Evolutionary conservation across 2,797 vertebrate species (phyloP).

Genomic region (Meriones psammophilus): DNA sequence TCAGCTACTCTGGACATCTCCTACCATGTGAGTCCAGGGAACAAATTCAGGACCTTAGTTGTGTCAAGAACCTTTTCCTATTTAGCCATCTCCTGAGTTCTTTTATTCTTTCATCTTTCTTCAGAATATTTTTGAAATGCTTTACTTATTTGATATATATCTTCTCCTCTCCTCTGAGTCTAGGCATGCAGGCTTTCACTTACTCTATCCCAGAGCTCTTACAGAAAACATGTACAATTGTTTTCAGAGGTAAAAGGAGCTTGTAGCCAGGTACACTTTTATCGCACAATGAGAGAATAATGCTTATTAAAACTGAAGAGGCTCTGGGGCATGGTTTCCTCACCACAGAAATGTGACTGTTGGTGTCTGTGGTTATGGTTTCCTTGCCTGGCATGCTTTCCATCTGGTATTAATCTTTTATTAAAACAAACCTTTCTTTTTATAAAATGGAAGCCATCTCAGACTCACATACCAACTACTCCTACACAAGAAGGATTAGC

Average conservation of each 20-base stretch:
- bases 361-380: background rate
- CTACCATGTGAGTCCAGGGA: background rate
- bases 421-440: slow-evolving; percentile 4
- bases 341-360: background rate
- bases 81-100: no score
- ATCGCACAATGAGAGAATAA: background rate
- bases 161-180: background rate
- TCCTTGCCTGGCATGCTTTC: background rate
- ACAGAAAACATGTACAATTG: background rate
- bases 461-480: background rate
- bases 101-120: background rate
- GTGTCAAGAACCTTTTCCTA: background rate
- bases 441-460: slow-evolving; percentile 34
- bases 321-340: background rate
- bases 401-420: slow-evolving; percentile 26
- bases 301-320: background rate
- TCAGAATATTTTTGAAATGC: background rate
- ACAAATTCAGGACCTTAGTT: background rate
- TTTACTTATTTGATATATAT: background rate
- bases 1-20: background rate
- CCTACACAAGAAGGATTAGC: background rate
- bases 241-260: background rate
- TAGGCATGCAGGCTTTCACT: background rate
- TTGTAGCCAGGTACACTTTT: background rate
- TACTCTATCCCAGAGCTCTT: background rate